Evolutionary conservation across 2,888 invertebrate species (phyloP).

Genomic region (Copidosoma aretas): DNA sequence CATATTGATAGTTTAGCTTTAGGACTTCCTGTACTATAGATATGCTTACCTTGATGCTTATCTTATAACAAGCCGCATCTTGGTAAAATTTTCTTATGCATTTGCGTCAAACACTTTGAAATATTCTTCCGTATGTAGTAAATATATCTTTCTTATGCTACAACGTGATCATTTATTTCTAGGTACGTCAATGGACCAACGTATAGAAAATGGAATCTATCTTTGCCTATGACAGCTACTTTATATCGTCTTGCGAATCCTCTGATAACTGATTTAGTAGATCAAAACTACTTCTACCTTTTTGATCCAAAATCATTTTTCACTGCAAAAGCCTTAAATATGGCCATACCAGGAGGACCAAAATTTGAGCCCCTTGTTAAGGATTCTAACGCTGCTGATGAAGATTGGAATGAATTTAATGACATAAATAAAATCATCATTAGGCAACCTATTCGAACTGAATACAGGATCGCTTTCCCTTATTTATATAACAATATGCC

Average conservation of each 20-base stretch:
- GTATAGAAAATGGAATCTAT: conserved; percentile 95
- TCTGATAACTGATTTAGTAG: conserved; percentile 95
- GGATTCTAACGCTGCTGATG: conserved; percentile 95
- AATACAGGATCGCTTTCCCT: conserved; percentile 99
- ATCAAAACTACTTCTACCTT: conserved; percentile 98
- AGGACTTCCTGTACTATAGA: too few relatives aligned
- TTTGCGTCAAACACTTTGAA: too few relatives aligned
- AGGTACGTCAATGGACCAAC: conserved; percentile 94
- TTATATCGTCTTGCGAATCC: conserved; percentile 97
- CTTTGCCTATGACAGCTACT: conserved; percentile 96
- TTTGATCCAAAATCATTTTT: conserved; percentile 99
- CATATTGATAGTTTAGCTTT: too few relatives aligned
- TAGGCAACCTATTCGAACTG: conserved; percentile 96
- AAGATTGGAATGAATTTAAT: conserved; percentile 99
- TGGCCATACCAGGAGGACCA: conserved; percentile 99
- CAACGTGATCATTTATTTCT: conserved; percentile 46
- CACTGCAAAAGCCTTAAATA: conserved; percentile 98
- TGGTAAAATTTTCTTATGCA: too few relatives aligned
- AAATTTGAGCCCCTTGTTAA: conserved; percentile 99
- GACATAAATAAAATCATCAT: conserved; percentile 99
- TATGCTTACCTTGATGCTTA: too few relatives aligned
- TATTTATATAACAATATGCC: conserved; percentile 99
- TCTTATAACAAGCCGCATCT: too few relatives aligned
- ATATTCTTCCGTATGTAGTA: too few relatives aligned
- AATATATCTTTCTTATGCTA: too few relatives aligned